Conservation (phyloP, 2,888 invertebrate species). For the Ophion obscuratus region DNA sequence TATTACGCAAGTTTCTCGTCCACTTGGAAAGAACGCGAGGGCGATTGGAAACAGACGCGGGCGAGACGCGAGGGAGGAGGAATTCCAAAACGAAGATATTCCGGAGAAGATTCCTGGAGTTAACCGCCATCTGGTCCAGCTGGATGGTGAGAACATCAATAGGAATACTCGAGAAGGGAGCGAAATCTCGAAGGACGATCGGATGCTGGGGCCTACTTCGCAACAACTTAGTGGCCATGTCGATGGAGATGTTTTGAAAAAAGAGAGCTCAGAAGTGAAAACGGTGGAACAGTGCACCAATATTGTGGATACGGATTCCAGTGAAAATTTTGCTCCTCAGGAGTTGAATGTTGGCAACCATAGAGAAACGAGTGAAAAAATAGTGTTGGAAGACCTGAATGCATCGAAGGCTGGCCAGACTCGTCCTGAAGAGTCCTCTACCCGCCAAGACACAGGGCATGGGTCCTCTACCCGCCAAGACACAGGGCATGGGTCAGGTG, state of each 20-base stretch:
- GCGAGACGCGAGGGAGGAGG: neutral
- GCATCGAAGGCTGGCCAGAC: neutral
- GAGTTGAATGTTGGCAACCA: neutral
- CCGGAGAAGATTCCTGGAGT: slow-evolving; percentile 3
- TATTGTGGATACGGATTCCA: slow-evolving; percentile 6
- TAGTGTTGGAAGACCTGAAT: neutral
- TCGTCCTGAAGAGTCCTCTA: neutral
- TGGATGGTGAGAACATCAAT: neutral
- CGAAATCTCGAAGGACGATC: neutral
- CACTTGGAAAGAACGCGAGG: neutral
- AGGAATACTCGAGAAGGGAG: neutral
- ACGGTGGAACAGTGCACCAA: neutral
- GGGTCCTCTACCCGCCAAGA: neutral
- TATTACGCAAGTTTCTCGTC: neutral
- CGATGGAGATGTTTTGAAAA: neutral
- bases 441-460: neutral
- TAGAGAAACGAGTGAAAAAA: neutral
- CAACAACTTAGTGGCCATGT: neutral
- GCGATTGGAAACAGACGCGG: neutral
- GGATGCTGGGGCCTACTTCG: neutral
- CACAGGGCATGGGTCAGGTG: neutral
- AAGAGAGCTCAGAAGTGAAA: neutral
- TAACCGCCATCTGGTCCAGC: neutral
- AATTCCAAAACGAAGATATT: neutral
- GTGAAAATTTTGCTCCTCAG: neutral